These are phyloP conservation scores for Drosophila prostipennis DNA, from an alignment of 2,888 invertebrate species.

Conservation along the genomic window DNA sequence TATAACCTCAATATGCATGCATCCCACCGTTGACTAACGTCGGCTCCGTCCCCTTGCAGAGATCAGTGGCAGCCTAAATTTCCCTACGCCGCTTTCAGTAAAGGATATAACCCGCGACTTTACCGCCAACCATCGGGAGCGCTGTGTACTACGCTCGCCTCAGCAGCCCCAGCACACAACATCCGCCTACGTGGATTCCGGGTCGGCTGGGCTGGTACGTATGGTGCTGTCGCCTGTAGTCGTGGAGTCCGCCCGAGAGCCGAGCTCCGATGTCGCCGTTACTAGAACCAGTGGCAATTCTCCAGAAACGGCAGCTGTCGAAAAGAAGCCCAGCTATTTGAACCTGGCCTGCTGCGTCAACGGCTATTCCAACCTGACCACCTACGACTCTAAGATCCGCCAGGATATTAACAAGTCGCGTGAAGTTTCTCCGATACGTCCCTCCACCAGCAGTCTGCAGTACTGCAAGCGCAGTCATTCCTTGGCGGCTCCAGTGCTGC, in stretches of 20 bases:
- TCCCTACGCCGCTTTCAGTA: slow-evolving; percentile 87
- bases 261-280: slow-evolving; percentile 15
- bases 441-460: slow-evolving; percentile 85
- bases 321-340: slow-evolving; percentile 93
- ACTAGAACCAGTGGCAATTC: slow-evolving; percentile 16
- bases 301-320: slow-evolving; percentile 48
- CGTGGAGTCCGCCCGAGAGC: slow-evolving; percentile 61
- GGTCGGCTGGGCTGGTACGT: slow-evolving; percentile 77
- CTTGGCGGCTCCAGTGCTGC: slow-evolving; percentile 85
- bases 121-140: slow-evolving; percentile 87
- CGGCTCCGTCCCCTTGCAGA: slow-evolving; percentile 66
- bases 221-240: slow-evolving; percentile 80
- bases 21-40: slow-evolving; percentile 2
- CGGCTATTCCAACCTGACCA: slow-evolving; percentile 94
- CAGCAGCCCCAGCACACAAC: slow-evolving; percentile 61
- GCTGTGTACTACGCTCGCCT: slow-evolving; percentile 81
- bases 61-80: slow-evolving; percentile 87
- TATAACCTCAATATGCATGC: slow-evolving; percentile 80
- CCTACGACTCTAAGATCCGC: slow-evolving; percentile 92
- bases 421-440: slow-evolving; percentile 89
- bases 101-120: slow-evolving; percentile 86
- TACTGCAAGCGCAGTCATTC: slow-evolving; percentile 85
- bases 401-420: slow-evolving; percentile 90
- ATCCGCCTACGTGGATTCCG: slow-evolving; percentile 71
- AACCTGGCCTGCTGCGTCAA: slow-evolving; percentile 95